Evolutionary conservation across 92 coral and sea anemone species (phyloP).

Genomic region (Scolanthus callimorphus): DNA sequence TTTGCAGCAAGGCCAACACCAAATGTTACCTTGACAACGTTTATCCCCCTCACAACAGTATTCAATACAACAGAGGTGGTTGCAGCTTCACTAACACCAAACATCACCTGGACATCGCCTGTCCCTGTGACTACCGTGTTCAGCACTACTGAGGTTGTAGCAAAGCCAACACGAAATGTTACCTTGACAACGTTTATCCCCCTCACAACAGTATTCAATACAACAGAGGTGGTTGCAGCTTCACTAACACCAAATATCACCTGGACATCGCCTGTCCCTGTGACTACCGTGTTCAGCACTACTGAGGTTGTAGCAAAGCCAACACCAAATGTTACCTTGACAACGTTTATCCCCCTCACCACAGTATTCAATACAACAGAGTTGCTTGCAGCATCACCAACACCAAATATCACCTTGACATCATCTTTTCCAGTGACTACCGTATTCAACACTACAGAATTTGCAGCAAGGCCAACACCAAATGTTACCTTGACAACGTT

Average conservation of each 20-base stretch:
- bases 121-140: not conserved
- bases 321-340: not conserved
- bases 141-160: not conserved
- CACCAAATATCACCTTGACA: too few species aligned
- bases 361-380: not conserved
- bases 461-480: too few species aligned
- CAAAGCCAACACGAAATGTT: not conserved
- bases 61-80: not conserved
- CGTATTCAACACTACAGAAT: too few species aligned
- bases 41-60: not conserved
- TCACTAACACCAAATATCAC: not conserved
- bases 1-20: not conserved
- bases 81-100: not conserved
- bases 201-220: not conserved
- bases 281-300: not conserved
- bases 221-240: not conserved
- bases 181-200: not conserved
- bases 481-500: too few species aligned
- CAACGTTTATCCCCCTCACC: not conserved
- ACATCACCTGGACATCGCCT: not conserved
- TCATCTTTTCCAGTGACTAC: too few species aligned
- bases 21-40: not conserved
- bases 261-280: not conserved
- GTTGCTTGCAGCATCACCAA: too few species aligned
- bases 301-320: not conserved